A percentile compares a stretch with the other conserved stretches of the same genome.
Evolutionary conservation across 2,888 invertebrate species (phyloP).

Genomic region (Agriopis leucophaearia): DNA sequence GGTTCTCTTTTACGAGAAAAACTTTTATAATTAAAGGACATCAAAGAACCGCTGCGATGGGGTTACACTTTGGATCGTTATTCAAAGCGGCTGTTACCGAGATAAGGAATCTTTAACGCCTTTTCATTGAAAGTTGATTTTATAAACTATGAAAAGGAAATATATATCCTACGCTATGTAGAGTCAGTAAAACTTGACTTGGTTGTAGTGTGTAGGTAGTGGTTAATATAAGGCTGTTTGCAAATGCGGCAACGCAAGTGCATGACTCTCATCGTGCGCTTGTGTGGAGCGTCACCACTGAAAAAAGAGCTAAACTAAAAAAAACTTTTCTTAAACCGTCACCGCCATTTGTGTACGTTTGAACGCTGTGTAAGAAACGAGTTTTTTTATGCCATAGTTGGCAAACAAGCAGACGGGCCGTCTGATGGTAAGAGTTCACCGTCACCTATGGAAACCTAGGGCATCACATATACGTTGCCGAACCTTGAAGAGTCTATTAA

Average conservation of each 20-base stretch:
- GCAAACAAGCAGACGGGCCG: too few relatives aligned
- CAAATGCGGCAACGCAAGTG: background rate
- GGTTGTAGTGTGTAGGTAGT: background rate
- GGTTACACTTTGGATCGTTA: conserved; percentile 83
- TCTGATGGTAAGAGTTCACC: too few relatives aligned
- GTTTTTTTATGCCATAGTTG: too few relatives aligned
- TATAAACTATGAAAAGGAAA: conserved; percentile 72
- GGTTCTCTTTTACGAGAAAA: conserved; percentile 77
- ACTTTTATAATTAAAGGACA: conserved; percentile 85
- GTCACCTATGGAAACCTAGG: too few relatives aligned
- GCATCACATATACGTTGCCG: too few relatives aligned
- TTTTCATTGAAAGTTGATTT: conserved; percentile 78
- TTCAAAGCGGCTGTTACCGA: conserved; percentile 80
- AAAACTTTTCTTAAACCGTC: too few relatives aligned
- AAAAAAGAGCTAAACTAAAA: too few relatives aligned
- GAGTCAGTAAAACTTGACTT: background rate
- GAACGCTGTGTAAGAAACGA: too few relatives aligned
- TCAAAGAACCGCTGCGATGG: conserved; percentile 81
- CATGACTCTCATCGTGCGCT: too few relatives aligned
- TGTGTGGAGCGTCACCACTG: too few relatives aligned
- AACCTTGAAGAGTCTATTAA: too few relatives aligned
- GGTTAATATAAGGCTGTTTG: background rate
- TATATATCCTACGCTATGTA: conserved; percentile 55
- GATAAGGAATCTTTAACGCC: conserved; percentile 80
- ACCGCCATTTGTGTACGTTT: too few relatives aligned